Percentiles rank a stretch among this genome's conserved stretches.
phyloP scores from a whole-genome alignment of 2,113 vertebrate species.

The Tragelaphus strepsiceros region DNA sequence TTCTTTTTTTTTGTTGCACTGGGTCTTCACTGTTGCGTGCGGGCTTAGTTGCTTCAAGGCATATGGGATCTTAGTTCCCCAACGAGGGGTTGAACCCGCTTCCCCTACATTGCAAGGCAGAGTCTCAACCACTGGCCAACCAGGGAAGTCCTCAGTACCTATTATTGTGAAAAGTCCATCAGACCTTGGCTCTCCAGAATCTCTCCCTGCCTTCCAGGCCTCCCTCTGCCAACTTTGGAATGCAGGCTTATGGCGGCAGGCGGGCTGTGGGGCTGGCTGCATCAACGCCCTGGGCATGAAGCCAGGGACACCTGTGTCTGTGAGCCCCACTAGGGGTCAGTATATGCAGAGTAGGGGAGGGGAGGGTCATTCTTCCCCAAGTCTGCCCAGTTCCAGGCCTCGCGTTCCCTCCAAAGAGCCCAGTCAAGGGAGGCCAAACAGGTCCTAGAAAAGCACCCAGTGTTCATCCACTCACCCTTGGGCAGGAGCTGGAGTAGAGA shows the following conservation, averaged over 20 bases:
- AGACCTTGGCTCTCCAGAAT: background rate
- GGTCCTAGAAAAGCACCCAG: background rate
- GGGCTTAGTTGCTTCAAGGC: background rate
- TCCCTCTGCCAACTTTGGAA: background rate
- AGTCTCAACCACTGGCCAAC: background rate
- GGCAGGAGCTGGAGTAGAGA: background rate
- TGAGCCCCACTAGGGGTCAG: background rate
- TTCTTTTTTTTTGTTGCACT: background rate
- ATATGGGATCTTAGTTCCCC: background rate
- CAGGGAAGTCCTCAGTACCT: background rate
- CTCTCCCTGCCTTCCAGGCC: background rate
- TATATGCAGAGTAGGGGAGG: background rate
- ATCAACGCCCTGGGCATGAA: background rate
- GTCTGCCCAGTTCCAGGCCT: background rate
- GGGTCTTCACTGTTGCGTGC: background rate
- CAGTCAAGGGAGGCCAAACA: background rate
- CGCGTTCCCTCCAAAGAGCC: background rate
- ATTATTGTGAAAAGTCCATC: background rate
- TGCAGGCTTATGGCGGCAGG: background rate
- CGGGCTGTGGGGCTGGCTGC: background rate
- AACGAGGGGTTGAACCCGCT: background rate
- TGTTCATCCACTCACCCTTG: background rate
- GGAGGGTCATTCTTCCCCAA: background rate
- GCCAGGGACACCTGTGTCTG: background rate
- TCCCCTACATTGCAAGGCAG: background rate